These are phyloP conservation scores for Enteromius radiatus DNA, from an alignment of 2,797 vertebrate genomes.

Conservation along the genomic window DNA sequence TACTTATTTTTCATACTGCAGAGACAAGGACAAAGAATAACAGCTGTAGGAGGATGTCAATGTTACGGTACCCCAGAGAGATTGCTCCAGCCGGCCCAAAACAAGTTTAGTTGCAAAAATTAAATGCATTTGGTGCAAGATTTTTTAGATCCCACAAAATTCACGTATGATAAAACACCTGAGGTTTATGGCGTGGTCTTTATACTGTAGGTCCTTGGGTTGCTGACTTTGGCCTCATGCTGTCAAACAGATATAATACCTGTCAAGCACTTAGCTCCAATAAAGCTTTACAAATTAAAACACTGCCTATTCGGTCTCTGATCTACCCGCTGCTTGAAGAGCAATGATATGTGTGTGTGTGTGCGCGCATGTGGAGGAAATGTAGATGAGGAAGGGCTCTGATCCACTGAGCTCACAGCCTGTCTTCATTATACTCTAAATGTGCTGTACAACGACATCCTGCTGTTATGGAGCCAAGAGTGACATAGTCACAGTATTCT, in stretches of 20 bases:
- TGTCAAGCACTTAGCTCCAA: not conserved
- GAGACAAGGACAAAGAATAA: constrained; percentile 32
- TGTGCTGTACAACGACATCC: constrained; percentile 34
- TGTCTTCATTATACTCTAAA: constrained; percentile 35
- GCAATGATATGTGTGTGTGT: constrained; percentile 8
- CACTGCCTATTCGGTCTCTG: constrained; percentile 11
- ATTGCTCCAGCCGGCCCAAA: not conserved
- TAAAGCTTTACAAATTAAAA: constrained; percentile 29
- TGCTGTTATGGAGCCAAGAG: constrained; percentile 25
- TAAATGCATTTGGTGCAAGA: not conserved
- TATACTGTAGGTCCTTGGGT: constrained; percentile 9
- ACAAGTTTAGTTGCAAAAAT: constrained; percentile 15
- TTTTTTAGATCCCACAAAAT: constrained; percentile 4
- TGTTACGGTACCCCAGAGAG: constrained; percentile 23
- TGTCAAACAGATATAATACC: constrained; percentile 17
- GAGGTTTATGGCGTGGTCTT: constrained; percentile 1
- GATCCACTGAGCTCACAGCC: constrained; percentile 33
- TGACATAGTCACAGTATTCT: constrained; percentile 38
- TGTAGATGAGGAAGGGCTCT: constrained; percentile 25
- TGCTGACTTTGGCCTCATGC: not conserved
- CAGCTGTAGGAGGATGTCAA: constrained; percentile 39
- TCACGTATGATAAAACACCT: constrained; percentile 23
- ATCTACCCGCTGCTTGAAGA: not conserved
- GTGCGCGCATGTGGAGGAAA: constrained; percentile 28
- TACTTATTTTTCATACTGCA: constrained; percentile 17